phyloP scores from a whole-genome alignment of 2,888 invertebrate genomes.

The Teleiodes luculella region DNA sequence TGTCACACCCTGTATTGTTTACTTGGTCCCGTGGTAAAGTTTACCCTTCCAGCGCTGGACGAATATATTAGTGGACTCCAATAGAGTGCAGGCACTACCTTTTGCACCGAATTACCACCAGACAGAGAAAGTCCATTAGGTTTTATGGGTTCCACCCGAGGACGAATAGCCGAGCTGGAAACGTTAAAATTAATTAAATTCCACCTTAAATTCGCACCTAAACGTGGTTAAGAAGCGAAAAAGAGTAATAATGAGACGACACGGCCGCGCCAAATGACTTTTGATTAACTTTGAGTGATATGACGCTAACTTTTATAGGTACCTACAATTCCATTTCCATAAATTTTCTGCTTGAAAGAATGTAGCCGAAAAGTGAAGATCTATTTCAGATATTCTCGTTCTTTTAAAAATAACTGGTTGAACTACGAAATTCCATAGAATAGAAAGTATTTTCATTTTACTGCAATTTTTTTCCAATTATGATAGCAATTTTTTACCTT shows the following conservation, averaged over 20 bases:
- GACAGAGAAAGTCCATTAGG: constrained; percentile 76
- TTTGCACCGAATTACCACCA: constrained; percentile 64
- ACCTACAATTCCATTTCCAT: constrained; percentile 11
- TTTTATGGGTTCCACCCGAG: constrained; percentile 66
- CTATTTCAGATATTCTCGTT: background rate
- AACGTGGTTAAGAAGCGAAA: constrained; percentile 45
- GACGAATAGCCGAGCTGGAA: constrained; percentile 61
- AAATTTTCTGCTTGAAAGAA: constrained; percentile 8
- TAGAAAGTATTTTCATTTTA: too few species aligned
- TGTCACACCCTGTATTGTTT: too few species aligned
- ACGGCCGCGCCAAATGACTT: constrained; percentile 17
- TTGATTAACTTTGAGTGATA: constrained; percentile 13
- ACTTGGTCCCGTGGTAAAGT: constrained; percentile 14
- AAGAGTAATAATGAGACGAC: constrained; percentile 38
- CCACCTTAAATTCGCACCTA: constrained; percentile 50
- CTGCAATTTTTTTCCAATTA: too few species aligned
- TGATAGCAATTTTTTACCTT: too few species aligned
- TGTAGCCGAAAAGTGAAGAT: background rate
- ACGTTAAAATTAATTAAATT: constrained; percentile 72
- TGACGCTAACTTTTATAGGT: constrained; percentile 12
- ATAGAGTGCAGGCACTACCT: constrained; percentile 51
- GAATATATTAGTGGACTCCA: constrained; percentile 45
- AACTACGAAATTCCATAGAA: too few species aligned
- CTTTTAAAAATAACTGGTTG: too few species aligned
- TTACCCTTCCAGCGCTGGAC: constrained; percentile 19